phyloP scores from a whole-genome alignment of 2,113 vertebrate species.

The Chunga burmeisteri region DNA sequence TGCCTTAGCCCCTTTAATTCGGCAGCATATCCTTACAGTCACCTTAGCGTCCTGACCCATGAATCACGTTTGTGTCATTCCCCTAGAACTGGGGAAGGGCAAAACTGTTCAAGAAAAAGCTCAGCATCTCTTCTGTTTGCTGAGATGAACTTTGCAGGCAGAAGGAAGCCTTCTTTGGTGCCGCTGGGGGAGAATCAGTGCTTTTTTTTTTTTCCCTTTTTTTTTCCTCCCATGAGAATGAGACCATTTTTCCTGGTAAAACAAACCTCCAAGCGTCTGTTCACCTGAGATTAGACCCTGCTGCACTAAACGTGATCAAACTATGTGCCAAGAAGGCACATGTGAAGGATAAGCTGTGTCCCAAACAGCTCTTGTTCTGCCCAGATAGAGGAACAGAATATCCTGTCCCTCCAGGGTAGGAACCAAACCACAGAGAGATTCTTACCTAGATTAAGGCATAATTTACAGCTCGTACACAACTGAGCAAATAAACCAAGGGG shows the following conservation, averaged over 20 bases:
- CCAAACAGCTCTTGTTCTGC: not conserved
- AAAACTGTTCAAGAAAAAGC: not conserved
- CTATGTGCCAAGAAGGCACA: not conserved
- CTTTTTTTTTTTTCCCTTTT: accelerated
- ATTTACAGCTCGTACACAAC: not conserved
- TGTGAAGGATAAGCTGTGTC: not conserved
- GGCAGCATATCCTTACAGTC: not conserved
- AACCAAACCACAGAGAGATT: not conserved
- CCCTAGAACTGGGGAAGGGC: not conserved
- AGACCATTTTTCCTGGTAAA: not conserved
- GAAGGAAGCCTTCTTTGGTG: not conserved
- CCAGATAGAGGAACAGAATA: not conserved
- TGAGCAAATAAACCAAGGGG: not conserved
- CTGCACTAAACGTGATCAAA: not conserved
- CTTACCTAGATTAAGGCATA: not conserved
- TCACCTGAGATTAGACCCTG: not conserved
- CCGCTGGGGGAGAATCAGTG: accelerated
- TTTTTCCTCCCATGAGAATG: accelerated
- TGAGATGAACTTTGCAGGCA: not conserved
- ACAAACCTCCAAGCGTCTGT: not conserved
- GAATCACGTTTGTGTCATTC: not conserved
- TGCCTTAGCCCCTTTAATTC: not conserved
- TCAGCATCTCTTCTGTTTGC: not conserved
- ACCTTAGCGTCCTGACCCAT: not conserved
- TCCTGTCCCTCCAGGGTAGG: not conserved